These are phyloP conservation scores for Promerops cafer DNA, from an alignment of 2,113 vertebrate genomes.

Conservation along the genomic window DNA sequence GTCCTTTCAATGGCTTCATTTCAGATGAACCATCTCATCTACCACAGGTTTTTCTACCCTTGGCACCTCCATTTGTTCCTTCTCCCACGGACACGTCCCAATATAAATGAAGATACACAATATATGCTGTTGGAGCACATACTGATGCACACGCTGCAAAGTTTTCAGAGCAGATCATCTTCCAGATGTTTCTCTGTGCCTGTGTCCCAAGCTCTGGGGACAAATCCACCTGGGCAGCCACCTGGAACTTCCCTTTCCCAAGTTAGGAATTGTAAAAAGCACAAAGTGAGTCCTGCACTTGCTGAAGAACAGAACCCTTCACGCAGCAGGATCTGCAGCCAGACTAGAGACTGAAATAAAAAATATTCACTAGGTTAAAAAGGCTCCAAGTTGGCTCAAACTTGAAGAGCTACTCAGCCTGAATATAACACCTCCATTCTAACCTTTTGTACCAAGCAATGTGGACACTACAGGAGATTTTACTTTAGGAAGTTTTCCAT, in stretches of 20 bases:
- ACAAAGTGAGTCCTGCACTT: background rate
- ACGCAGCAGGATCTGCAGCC: background rate
- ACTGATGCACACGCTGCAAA: background rate
- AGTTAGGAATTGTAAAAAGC: background rate
- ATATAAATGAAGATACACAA: background rate
- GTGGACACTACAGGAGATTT: rapidly evolving
- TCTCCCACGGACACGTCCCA: background rate
- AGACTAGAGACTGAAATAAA: background rate
- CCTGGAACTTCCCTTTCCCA: background rate
- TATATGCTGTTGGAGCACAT: rapidly evolving
- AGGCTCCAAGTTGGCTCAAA: background rate
- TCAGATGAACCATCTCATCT: background rate
- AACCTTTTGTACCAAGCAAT: background rate
- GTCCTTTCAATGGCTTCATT: background rate
- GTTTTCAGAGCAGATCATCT: background rate
- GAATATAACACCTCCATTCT: rapidly evolving
- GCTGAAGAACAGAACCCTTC: background rate
- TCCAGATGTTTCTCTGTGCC: background rate
- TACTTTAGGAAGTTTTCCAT: background rate
- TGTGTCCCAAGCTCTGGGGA: background rate
- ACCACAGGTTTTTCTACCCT: background rate
- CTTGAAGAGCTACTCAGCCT: background rate
- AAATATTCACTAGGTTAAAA: background rate
- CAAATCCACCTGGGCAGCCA: background rate
- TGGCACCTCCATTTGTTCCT: too few relatives aligned